Conservation (phyloP, 2,888 invertebrate genomes). For the Apodemia zela region DNA sequence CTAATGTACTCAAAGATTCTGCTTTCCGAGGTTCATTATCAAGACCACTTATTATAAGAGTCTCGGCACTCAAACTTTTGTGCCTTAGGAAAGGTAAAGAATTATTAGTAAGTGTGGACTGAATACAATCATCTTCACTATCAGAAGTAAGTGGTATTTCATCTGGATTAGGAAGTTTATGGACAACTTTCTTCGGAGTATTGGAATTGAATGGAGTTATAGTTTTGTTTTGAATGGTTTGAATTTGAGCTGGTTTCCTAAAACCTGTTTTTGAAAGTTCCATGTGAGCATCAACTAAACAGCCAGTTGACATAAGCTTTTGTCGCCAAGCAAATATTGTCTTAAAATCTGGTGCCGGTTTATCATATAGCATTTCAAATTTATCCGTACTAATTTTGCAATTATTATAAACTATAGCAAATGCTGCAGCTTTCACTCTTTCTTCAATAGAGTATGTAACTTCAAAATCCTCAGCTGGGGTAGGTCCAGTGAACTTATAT, state of each 20-base stretch:
- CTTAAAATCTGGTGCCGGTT: constrained; percentile 73
- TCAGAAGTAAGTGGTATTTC: constrained; percentile 59
- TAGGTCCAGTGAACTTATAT: constrained; percentile 58
- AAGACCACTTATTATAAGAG: constrained; percentile 46
- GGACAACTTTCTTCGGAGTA: constrained; percentile 33
- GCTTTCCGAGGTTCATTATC: constrained; percentile 39
- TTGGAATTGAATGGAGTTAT: constrained; percentile 22
- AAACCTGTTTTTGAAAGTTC: constrained; percentile 30
- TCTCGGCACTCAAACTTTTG: constrained; percentile 62
- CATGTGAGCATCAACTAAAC: constrained; percentile 61
- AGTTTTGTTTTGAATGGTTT: constrained; percentile 7
- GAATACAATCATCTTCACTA: constrained; percentile 49
- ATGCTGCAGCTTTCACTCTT: constrained; percentile 63
- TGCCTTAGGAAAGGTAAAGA: constrained; percentile 33
- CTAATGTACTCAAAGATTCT: constrained; percentile 44
- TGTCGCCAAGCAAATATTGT: constrained; percentile 73
- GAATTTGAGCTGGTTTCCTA: constrained; percentile 16
- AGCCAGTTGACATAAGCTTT: constrained; percentile 59
- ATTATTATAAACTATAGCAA: constrained; percentile 67
- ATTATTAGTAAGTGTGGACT: constrained; percentile 34
- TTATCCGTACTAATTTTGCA: constrained; percentile 65
- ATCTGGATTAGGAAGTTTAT: constrained; percentile 59
- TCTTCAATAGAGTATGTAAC: constrained; percentile 66
- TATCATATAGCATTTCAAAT: constrained; percentile 62
- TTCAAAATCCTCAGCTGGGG: constrained; percentile 54